Conservation (phyloP, 1,140 invertebrate genomes). For the Heterodera carotae region DNA sequence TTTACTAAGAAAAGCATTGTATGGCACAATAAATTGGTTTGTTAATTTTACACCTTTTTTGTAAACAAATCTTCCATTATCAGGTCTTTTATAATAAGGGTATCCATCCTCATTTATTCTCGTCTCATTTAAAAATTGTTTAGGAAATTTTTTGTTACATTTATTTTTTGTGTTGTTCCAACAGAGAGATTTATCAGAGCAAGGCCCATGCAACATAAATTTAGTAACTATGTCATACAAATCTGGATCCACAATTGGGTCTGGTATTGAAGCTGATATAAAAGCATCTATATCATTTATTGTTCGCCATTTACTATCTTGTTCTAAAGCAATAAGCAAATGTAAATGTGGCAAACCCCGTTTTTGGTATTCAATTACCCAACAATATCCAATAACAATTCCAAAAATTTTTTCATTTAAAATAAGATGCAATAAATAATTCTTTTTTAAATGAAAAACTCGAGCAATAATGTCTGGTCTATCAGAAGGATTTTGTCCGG, state of each 20-base stretch:
- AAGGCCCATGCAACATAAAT: slow-evolving; percentile 2
- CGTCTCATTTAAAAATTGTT: neutral
- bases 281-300: neutral
- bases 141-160: slow-evolving; percentile 8
- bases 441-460: slow-evolving; percentile 6
- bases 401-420: slow-evolving; percentile 1
- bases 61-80: slow-evolving; percentile 4
- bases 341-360: no score
- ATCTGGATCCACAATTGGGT: neutral
- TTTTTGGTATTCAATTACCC: slow-evolving; percentile 7
- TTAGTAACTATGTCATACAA: slow-evolving; percentile 3
- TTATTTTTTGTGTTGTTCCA: neutral
- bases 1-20: no score
- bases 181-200: neutral
- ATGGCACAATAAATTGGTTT: slow-evolving; percentile 2
- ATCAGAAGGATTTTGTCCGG: no score
- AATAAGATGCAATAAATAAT: neutral
- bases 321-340: neutral
- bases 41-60: slow-evolving; percentile 3
- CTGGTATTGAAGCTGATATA: neutral
- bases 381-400: neutral
- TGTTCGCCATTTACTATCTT: neutral
- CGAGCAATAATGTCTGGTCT: no score
- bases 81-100: neutral
- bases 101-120: slow-evolving; percentile 6